Base-by-base conservation (phyloP, 37 sponge, comb jelly and placozoan species). In the Mnemiopsis leidyi region DNA sequence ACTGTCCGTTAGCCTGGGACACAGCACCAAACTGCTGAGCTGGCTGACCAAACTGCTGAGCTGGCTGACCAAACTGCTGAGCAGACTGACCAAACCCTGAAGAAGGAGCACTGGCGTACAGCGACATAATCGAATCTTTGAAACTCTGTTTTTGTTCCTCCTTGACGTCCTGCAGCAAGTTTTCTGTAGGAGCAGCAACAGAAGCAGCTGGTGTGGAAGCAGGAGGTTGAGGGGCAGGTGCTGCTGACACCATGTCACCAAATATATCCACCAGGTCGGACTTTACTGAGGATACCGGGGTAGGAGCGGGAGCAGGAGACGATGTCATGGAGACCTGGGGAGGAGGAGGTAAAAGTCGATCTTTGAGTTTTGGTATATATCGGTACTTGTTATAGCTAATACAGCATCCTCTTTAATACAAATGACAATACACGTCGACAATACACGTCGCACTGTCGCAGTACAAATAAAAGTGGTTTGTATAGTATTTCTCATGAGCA, bases 41-140 rank as follows among this genome's bases (percentile, higher is more conserved):
- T n/a, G n/a, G n/a, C n/a, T n/a, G n/a, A 23, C 30, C 24, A 1
- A 23, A 28, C 1, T 7, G 48, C 90, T 40, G 90, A 18, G 61
- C 61, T 29, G 36, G 9, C 26, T 34, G 5, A 20, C 33, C 21
- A 26, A 77, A 31, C 79, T 31, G 26, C 0, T 77, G 26, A 77
- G 26, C 32, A 1, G 32, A 18, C 18, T 16, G 20, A 21, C 32
- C 32, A 20, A 77, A 77, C 35, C 7, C 48, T 23, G 36, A 25
- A 3, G 90, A 23, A 20, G 90, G 90, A 28, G 61, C 61, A 33
- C 61, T 3, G 24, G 38, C 90, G 61, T 85, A 85, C 40, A 85
- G 90, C 24, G 90, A 85, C 90, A 85, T 85, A 39, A 85, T 85
- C 2, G 90, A 85, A 29, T 85, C 90, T 26, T 85, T 85, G 48